Percentiles rank a stretch among this genome's conserved stretches.
Conservation (phyloP, 2,797 vertebrate species). For the Cynodonichthys magdalenae region DNA sequence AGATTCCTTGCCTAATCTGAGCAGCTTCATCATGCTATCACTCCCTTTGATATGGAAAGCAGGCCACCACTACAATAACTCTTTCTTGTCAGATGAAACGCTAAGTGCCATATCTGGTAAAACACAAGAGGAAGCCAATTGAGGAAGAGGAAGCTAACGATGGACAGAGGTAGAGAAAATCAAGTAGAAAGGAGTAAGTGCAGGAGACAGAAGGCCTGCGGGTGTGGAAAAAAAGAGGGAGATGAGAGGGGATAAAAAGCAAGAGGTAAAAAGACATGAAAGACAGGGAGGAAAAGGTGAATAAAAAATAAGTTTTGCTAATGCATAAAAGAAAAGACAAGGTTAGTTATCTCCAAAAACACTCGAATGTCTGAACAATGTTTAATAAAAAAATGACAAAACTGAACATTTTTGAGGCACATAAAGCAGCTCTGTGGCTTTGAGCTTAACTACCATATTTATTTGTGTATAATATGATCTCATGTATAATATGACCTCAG, state of each 20-base stretch:
- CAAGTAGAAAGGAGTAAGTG: not conserved
- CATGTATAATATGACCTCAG: no score
- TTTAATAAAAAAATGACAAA: not conserved
- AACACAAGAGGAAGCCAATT: constrained; percentile 39
- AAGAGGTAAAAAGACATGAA: constrained; percentile 1
- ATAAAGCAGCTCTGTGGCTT: constrained; percentile 1
- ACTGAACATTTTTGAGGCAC: not conserved
- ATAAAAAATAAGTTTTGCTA: constrained; percentile 39
- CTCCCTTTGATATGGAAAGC: constrained; percentile 68
- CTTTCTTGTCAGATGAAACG: constrained; percentile 58
- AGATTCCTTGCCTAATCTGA: constrained; percentile 39
- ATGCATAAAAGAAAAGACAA: constrained; percentile 39
- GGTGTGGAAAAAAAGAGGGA: constrained; percentile 9
- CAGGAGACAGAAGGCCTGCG: constrained; percentile 28
- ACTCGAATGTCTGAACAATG: constrained; percentile 40
- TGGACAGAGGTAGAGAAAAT: constrained; percentile 3
- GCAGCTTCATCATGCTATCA: constrained; percentile 51
- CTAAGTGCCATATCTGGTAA: constrained; percentile 27
- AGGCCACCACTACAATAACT: constrained; percentile 41
- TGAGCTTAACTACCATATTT: constrained; percentile 26
- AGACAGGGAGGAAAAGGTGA: constrained; percentile 26
- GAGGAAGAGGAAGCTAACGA: not conserved
- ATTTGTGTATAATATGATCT: no score
- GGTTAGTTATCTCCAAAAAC: constrained; percentile 58
- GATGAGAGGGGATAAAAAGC: constrained; percentile 1